These are phyloP conservation scores for Hycleus phaleratus DNA, from an alignment of 1,140 invertebrate genomes.

Conservation along the genomic window DNA sequence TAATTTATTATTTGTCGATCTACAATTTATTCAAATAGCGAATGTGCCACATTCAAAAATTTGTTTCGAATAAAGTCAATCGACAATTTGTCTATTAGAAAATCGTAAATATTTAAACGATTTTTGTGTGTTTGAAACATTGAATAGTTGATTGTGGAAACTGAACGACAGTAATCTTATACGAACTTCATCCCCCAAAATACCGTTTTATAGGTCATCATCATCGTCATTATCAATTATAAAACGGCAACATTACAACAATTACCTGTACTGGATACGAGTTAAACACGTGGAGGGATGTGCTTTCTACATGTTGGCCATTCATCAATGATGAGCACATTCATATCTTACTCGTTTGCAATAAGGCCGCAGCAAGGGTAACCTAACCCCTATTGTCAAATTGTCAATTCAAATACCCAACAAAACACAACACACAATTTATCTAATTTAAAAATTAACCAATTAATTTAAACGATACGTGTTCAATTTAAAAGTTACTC, in stretches of 20 bases:
- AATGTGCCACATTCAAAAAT: not conserved
- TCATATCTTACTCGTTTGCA: slow-evolving; percentile 27
- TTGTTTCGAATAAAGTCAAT: not conserved
- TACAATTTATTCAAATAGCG: not conserved
- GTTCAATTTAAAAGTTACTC: not conserved
- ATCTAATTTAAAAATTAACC: slow-evolving; percentile 8
- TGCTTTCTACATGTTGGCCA: slow-evolving; percentile 19
- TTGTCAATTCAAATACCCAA: no score
- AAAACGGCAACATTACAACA: not conserved
- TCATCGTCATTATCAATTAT: not conserved
- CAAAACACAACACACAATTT: no score
- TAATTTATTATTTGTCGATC: slow-evolving; percentile 1
- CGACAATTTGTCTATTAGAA: not conserved
- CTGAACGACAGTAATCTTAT: slow-evolving; percentile 23
- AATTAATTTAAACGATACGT: not conserved
- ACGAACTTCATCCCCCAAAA: slow-evolving; percentile 21
- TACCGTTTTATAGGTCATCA: slow-evolving; percentile 29
- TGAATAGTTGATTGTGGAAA: not conserved
- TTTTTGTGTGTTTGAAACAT: no score
- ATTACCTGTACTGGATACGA: slow-evolving; percentile 6
- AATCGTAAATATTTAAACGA: not conserved
- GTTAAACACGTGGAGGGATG: not conserved
- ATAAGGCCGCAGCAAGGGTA: slow-evolving; percentile 34
- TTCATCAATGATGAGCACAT: slow-evolving; percentile 20
- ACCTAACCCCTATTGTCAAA: slow-evolving; percentile 34